Evolutionary conservation across 2,113 vertebrate genomes (phyloP), one percentile per base, ranked within the genome.

Genomic region (Bos indicus): DNA sequence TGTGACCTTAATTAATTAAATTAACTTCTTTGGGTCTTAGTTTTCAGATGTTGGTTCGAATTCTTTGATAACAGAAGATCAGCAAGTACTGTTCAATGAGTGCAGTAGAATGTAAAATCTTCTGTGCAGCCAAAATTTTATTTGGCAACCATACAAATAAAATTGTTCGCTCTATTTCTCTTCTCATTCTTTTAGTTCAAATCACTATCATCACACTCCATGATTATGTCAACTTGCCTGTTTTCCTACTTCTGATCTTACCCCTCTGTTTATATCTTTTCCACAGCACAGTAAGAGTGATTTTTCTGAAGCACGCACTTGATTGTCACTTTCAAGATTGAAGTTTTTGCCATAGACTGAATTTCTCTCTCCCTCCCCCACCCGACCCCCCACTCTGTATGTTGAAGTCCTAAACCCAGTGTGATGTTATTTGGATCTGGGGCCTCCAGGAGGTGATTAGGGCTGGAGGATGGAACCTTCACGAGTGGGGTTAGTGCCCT

Each of bases 1-100:
- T 93, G 25, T 87, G 71, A 86, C 62, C 60, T 93, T 95, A 94
- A 83, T 96, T 83, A 97, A 90, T 96, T 96, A 84, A 85, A 92
- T 96, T 97, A 92, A 91, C 43, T 93, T 97, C 15, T 83, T 93
- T 33, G 56, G 40, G 36, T 81, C 60, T 94, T 94, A 36, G 60
- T 88, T 85, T 97, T 26, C 40, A 74, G 90, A 54, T 64, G 84
- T 90, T 51, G 78, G 8, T 88, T 90, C 62, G 36, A 46, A 82
- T 88, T 36, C 36, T 93, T 96, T 94, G 59, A 83, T 67, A 80
- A 91, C 8, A 96, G n/a, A 87, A 80, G 21, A 23, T 52, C 46
- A 86, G 13, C 30, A 87, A 62, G 36, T 84, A 51, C 48, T 95
- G 82, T 36, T 82, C 43, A 91, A 11, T 33, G 52, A 74, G 23